Evolutionary conservation across 2,797 vertebrate species (phyloP), one percentile per base, ranked within the genome.

Genomic region (Melanotaenia trifasciata): DNA sequence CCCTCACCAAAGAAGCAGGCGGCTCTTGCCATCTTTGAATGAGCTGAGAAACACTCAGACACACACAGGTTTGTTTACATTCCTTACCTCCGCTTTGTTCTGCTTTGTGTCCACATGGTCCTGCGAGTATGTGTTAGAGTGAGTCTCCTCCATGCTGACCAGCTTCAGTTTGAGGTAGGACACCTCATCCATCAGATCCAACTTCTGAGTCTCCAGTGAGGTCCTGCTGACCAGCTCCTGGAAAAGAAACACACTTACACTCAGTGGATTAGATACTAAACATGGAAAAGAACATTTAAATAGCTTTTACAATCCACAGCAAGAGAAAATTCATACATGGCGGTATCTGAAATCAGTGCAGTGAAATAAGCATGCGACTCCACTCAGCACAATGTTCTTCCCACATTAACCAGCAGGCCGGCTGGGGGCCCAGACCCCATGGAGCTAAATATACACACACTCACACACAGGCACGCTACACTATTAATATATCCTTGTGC

Each of bases 111-210:
- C 94, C 7, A 87, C 90, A 13, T 96, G 92, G 11, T 87, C 94
- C 18, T 78, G 83, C 1, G 66, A 70, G n/a, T 80, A 94, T 14
- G 96, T 90, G 85, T 95, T 45, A 59, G 26, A 70, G 62, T 81
- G 94, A 1, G 96, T 94, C 77, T 98, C 97, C 64, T 99, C 98
- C 95, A 98, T 95, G 73, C 95, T 90, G 83, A 96, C 97, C 85
- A 99, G 92, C 82, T 97, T 97, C 86, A 99, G 96, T 81, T 99
- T 98, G 81, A 99, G 93, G 80, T 94, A 95, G 32, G 97, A 98
- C 80, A 99, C 96, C 88, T 99, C 96, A 64, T 97, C 96, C 93
- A 98, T 96, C 74, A 99, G 93, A 89, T 99, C 96, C 33, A 99
- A 89, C 89, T 99, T 99, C 93, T 99, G 96, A 9, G 96, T 97